Percentiles rank a stretch among this genome's conserved stretches.
Conservation (phyloP, 2,797 vertebrate genomes). For the Cheirogaleus major region DNA sequence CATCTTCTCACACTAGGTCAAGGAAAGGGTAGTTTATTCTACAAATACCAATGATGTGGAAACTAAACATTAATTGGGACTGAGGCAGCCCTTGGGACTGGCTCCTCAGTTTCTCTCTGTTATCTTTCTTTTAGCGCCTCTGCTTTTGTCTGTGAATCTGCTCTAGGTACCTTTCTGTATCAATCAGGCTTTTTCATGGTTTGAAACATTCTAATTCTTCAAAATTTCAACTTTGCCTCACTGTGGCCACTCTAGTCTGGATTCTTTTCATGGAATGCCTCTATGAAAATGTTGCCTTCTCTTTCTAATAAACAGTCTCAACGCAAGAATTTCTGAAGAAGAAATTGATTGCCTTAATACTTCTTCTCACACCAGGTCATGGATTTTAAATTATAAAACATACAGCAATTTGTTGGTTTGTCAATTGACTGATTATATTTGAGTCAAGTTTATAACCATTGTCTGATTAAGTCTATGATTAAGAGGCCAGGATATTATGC, state of each 20-base stretch:
- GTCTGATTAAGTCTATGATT: neutral
- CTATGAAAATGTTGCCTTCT: neutral
- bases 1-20: conserved; percentile 1
- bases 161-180: too few relatives aligned
- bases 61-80: neutral
- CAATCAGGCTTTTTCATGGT: neutral
- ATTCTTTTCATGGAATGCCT: neutral
- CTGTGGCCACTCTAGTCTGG: neutral
- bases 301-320: neutral
- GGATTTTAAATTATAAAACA: neutral
- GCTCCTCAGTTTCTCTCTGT: neutral
- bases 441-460: neutral
- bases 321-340: neutral
- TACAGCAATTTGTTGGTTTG: neutral
- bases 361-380: neutral
- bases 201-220: neutral
- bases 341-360: neutral
- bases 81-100: neutral
- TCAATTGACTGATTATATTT: neutral
- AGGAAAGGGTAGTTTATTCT: conserved; percentile 11
- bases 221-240: neutral
- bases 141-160: neutral
- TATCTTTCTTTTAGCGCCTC: neutral
- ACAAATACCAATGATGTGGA: conserved; percentile 19
- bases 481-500: neutral